A percentile compares a stretch with the other conserved stretches of the same genome.
Evolutionary conservation across 2,888 invertebrate species (phyloP).

Genomic region (Nomada hirtipes): DNA sequence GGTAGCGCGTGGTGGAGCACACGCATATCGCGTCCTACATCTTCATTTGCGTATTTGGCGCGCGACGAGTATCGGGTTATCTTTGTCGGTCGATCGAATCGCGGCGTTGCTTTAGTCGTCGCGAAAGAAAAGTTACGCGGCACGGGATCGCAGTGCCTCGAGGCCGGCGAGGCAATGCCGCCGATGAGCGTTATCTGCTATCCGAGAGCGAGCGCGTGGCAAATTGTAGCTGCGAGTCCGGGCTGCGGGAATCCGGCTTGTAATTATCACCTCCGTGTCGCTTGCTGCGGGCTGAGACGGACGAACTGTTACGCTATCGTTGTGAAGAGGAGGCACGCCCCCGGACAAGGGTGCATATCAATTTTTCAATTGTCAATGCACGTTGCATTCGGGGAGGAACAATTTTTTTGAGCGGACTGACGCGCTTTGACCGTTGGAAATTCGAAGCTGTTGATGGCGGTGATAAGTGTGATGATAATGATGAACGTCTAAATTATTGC

Average conservation of each 20-base stretch:
- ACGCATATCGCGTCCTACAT: constrained; percentile 64
- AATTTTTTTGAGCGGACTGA: too few relatives aligned
- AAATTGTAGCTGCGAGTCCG: constrained; percentile 77
- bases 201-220: constrained; percentile 77
- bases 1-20: constrained; percentile 49
- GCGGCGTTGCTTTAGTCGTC: constrained; percentile 43
- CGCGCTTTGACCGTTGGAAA: too few relatives aligned
- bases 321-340: neutral
- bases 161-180: constrained; percentile 43
- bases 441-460: too few relatives aligned
- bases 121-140: constrained; percentile 58
- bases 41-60: constrained; percentile 61
- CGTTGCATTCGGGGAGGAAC: too few relatives aligned
- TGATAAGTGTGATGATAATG: too few relatives aligned
- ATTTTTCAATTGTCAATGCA: neutral
- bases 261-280: constrained; percentile 81
- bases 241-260: constrained; percentile 77
- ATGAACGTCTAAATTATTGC: too few relatives aligned
- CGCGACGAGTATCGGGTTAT: constrained; percentile 57
- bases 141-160: constrained; percentile 38
- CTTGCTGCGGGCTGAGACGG: constrained; percentile 58
- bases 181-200: constrained; percentile 75
- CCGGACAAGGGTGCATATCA: too few relatives aligned
- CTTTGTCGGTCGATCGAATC: constrained; percentile 62
- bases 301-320: neutral